phyloP scores from a whole-genome alignment of 1,140 invertebrate genomes.

The Mya arenaria region DNA sequence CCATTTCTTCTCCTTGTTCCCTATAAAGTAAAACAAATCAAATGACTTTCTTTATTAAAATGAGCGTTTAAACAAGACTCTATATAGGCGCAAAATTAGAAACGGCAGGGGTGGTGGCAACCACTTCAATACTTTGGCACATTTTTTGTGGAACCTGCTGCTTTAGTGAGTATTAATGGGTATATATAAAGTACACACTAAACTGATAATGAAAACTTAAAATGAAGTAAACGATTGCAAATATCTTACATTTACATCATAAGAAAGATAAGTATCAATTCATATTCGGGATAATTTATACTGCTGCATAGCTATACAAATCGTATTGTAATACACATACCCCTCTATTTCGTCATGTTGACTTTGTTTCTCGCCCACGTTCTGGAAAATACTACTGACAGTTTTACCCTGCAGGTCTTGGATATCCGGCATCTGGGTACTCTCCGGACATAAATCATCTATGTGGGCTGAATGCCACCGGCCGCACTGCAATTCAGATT shows the following conservation, averaged over 20 bases:
- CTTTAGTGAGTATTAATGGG: no score
- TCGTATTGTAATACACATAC: no score
- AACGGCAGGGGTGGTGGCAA: no score
- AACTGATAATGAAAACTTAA: not conserved
- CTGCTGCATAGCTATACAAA: not conserved
- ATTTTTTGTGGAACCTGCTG: no score
- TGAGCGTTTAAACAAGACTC: no score
- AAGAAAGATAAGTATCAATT: not conserved
- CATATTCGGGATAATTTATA: not conserved
- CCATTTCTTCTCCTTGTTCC: no score
- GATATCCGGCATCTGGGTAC: slow-evolving; percentile 45
- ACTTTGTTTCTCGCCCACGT: not conserved
- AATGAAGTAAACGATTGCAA: not conserved
- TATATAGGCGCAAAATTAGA: no score
- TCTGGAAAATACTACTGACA: not conserved
- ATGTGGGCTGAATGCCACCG: slow-evolving; percentile 73
- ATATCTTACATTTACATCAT: not conserved
- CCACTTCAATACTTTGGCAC: no score
- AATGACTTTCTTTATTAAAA: no score
- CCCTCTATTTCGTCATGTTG: not conserved
- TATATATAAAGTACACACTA: no score
- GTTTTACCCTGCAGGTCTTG: slow-evolving; percentile 6
- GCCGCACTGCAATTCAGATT: slow-evolving; percentile 59
- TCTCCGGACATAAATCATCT: slow-evolving; percentile 66
- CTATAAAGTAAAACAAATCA: no score